Evolutionary conservation across 2,888 invertebrate genomes (phyloP), one percentile per base, ranked within the genome.

Genomic region (Drepanosiphum platanoidis): DNA sequence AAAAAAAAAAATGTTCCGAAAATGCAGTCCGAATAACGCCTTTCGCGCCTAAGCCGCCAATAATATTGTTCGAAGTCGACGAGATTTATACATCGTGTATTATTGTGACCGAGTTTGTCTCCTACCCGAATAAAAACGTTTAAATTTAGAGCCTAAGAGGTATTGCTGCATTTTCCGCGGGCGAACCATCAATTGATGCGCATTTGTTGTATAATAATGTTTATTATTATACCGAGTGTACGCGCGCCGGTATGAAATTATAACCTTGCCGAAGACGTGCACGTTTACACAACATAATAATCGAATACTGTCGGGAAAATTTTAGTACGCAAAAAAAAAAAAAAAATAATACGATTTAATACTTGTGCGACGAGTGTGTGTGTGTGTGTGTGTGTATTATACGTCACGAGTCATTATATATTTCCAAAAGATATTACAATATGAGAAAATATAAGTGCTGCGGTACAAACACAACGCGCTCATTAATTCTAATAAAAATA

Each of bases 401-500:
- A 42, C 9, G 9, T 22, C n/a, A 27, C 9, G 27, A 61, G 27
- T 61, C 27, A 61, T 61, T n/a, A 61, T 61, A n/a, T 52, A 27
- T 61, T 61, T 61, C 22, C 52, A 1, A 61, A 9, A 61, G 61
- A 61, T 27, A 27, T 61, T 22, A 42, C n/a, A n/a, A n/a, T n/a
- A n/a, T n/a, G n/a, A n/a, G 52, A 4, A 52, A 3, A 18, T 52
- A 46, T 15, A 22, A 22, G 52, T 52, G 1, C 61, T 9, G 1
- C 2, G 9, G 3, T 1, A 13, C 52, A 52, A 18, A 27, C 61
- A 61, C 27, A 61, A 18, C n/a, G 9, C 18, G 4, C 77, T 77
- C 61, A 39, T 77, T 77, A 77, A 36, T 36, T 36, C 61, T 61
- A 77, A 61, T 77, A 75, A 34, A 77, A 58, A 61, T 64, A 58